These are phyloP conservation scores for Drosophila anomalata DNA, from an alignment of 2,888 invertebrate genomes.

Conservation along the genomic window DNA sequence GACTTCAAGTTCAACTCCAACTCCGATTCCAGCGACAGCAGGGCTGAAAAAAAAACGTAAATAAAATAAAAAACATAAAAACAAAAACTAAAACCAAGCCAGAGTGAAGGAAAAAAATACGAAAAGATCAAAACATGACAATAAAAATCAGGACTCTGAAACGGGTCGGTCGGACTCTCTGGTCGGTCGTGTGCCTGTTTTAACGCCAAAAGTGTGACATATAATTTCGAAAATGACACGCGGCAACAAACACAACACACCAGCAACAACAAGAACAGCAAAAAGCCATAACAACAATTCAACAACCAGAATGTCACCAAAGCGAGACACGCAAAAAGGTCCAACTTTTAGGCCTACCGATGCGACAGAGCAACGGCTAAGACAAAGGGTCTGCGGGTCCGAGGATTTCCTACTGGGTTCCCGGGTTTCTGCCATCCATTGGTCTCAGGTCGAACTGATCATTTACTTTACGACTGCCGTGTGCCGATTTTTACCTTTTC, in stretches of 20 bases:
- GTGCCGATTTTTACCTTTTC: conserved; percentile 38
- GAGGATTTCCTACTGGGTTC: conserved; percentile 5
- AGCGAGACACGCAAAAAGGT: conserved; percentile 55
- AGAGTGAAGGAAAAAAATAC: conserved; percentile 21
- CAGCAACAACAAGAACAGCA: conserved; percentile 46
- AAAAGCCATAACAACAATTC: conserved; percentile 70
- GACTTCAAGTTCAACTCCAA: conserved; percentile 49
- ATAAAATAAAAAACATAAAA: conserved; percentile 13
- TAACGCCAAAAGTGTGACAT: conserved; percentile 80
- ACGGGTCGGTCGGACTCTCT: conserved; percentile 64
- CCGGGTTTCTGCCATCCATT: not conserved
- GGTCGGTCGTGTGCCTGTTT: conserved; percentile 73
- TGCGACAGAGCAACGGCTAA: not conserved
- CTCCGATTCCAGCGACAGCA: conserved; percentile 31
- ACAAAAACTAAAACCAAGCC: conserved; percentile 12
- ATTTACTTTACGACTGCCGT: conserved; percentile 73
- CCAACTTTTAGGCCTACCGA: conserved; percentile 13
- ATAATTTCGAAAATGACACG: conserved; percentile 77
- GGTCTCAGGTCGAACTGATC: conserved; percentile 43
- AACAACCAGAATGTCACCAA: conserved; percentile 73
- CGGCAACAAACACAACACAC: conserved; percentile 55
- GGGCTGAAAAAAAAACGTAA: conserved; percentile 4
- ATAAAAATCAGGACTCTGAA: conserved; percentile 79
- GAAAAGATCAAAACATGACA: conserved; percentile 78
- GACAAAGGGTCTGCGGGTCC: not conserved